A percentile compares a stretch with the other conserved stretches of the same genome.
Conservation (phyloP, 2,113 vertebrate species). For the Mormoops blainvillei region DNA sequence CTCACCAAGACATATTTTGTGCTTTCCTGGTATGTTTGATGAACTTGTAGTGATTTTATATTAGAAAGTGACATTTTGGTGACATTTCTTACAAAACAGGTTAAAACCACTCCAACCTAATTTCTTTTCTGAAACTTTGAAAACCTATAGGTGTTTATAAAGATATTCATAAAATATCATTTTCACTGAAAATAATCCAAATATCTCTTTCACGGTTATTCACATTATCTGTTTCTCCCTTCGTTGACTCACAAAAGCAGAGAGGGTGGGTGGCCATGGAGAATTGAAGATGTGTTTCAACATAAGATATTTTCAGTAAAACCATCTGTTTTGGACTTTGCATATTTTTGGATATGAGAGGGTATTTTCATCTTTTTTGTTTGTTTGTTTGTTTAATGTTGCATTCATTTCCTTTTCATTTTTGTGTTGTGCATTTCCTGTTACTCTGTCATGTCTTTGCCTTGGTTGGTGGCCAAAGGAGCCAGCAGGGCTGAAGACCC, state of each 20-base stretch:
- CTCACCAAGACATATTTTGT: neutral
- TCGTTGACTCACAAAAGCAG: neutral
- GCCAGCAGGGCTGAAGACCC: slow-evolving; percentile 82
- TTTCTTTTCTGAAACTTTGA: neutral
- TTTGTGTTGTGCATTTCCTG: slow-evolving; percentile 58
- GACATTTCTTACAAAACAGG: neutral
- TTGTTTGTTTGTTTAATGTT: neutral
- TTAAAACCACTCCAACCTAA: neutral
- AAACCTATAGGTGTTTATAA: neutral
- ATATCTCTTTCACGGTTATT: neutral
- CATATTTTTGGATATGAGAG: slow-evolving; percentile 3
- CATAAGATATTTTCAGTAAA: neutral
- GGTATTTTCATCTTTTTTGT: slow-evolving; percentile 19
- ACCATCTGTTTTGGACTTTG: neutral
- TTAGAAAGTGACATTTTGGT: slow-evolving; percentile 25
- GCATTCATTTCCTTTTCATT: slow-evolving; percentile 72
- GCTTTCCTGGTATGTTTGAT: neutral
- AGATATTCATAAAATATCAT: neutral
- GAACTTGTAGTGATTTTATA: slow-evolving; percentile 14
- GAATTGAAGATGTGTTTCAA: slow-evolving; percentile 29
- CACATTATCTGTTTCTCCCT: neutral
- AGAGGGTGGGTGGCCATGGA: neutral
- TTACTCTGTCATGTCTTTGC: slow-evolving; percentile 68
- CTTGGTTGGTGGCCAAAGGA: slow-evolving; percentile 77
- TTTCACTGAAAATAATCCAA: neutral